Base-by-base conservation (phyloP, 2,888 invertebrate genomes). In the Rutpela maculata region DNA sequence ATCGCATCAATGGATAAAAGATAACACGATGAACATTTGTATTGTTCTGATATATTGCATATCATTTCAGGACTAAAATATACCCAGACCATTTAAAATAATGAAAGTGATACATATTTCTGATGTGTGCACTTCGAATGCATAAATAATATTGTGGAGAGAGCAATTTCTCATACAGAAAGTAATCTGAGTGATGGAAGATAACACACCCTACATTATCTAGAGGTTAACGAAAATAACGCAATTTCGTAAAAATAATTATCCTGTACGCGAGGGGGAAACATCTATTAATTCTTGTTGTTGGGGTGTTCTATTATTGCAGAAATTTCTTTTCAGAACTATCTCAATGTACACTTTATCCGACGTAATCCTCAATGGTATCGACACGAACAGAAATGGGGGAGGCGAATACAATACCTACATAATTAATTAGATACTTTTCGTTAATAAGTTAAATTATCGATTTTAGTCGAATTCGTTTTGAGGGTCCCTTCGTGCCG, bases 391-490 rank as follows among this genome's bases (percentile, higher is more conserved):
- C 69, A 35, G 17, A 17, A 18, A 38, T 10, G 31, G 69, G 57
- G 69, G 69, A 57, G 56, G 18, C 17, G 31, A 69, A 19, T 38
- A 69, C 69, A 69, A 69, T 50, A 50, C 50, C 50, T 69, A 69
- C 69, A 69, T 69, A 57, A 69, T 69, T 69, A 69, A 69, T 56
- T 69, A 69, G 69, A 35, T 69, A 56, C 69, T 67, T 69, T 68
- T 18, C 55, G 31, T 57, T 69, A 69, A 69, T 59, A 69, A 69
- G 57, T 31, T 59, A 59, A 31, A 12, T 1, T 26, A 62, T 76
- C 70, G 56, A 57, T 63, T 57, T 67, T 76, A 18, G 68, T 12
- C 50, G 35, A 10, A 57, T 22, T n/a, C 22, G 50, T 82, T 59
- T 59, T 22, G 62, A 66, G 62, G 10, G 9, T 63, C 62, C 35